Conservation (phyloP, 2,113 vertebrate genomes). For the Lepus europaeus region DNA sequence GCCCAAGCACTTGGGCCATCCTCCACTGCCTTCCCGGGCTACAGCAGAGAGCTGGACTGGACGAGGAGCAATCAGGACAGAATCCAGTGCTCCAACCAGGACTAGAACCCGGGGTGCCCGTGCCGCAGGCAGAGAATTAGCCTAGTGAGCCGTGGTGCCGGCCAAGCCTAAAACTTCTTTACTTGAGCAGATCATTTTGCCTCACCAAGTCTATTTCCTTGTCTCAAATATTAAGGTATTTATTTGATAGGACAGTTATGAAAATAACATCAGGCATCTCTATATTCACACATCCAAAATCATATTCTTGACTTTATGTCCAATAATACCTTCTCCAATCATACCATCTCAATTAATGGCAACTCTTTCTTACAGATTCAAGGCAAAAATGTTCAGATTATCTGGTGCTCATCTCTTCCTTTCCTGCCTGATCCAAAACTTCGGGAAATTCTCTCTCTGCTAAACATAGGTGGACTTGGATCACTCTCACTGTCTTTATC, state of each 20-base stretch:
- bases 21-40: too few relatives aligned
- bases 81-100: too few relatives aligned
- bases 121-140: too few relatives aligned
- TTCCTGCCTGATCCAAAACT: neutral
- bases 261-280: neutral
- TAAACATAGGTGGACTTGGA: neutral
- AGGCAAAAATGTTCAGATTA: neutral
- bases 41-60: too few relatives aligned
- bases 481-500: neutral
- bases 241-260: neutral
- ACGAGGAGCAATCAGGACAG: too few relatives aligned
- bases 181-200: neutral
- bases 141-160: too few relatives aligned
- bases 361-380: neutral
- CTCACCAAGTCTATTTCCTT: neutral
- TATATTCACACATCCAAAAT: neutral
- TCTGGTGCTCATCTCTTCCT: neutral
- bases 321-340: neutral
- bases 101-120: too few relatives aligned
- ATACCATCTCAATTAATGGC: neutral
- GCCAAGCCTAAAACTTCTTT: neutral
- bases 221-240: neutral
- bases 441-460: neutral
- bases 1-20: too few relatives aligned
- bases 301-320: neutral